Conservation (phyloP, 2,797 vertebrate species). For the Molossus molossus region DNA sequence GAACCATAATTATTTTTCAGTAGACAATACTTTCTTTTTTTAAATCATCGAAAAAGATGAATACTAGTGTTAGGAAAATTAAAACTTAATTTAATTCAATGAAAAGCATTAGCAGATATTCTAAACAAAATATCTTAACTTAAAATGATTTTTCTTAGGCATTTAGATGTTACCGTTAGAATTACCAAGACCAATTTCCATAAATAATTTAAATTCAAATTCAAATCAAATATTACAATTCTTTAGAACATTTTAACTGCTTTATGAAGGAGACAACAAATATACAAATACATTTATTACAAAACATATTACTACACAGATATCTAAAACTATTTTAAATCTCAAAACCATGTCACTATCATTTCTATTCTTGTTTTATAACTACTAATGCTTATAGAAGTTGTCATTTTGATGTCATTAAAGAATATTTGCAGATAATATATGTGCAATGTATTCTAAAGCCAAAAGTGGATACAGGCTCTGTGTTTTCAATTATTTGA, state of each 20-base stretch:
- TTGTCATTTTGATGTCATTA: background rate
- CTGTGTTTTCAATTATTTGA: background rate
- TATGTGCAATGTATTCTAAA: constrained; percentile 7
- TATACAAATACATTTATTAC: background rate
- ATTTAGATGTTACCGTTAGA: background rate
- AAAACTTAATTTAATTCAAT: background rate
- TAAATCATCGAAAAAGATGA: background rate
- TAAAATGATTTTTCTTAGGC: background rate
- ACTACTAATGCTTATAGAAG: background rate
- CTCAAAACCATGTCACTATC: background rate
- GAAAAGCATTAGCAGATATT: background rate
- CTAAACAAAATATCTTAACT: background rate
- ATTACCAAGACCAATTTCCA: background rate
- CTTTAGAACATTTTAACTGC: background rate
- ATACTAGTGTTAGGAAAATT: background rate
- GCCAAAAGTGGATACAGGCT: background rate
- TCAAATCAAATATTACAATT: background rate
- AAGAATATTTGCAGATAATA: background rate
- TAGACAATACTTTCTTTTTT: background rate
- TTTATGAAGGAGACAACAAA: background rate
- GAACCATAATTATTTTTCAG: background rate
- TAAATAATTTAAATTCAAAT: constrained; percentile 6
- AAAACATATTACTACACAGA: background rate
- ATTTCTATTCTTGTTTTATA: background rate
- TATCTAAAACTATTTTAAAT: background rate